Conservation (phyloP, 2,797 vertebrate genomes). For the Enteromius radiatus region DNA sequence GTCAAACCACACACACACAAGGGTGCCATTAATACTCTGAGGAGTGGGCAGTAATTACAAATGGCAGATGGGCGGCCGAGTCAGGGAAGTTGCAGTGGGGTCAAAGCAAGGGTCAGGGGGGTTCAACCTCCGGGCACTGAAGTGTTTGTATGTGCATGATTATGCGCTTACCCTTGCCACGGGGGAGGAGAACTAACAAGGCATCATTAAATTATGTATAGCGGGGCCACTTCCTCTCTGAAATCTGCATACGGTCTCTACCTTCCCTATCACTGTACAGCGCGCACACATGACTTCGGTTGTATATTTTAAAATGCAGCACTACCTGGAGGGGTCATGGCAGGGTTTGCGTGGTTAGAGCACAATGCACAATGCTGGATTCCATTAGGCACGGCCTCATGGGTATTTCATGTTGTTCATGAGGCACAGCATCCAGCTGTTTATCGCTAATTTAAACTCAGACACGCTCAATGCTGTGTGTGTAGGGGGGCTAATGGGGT, state of each 20-base stretch:
- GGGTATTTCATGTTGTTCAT: slow-evolving; percentile 39
- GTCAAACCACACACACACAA: slow-evolving; percentile 26
- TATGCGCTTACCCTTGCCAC: slow-evolving; percentile 43
- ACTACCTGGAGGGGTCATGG: slow-evolving; percentile 46
- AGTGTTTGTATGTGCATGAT: slow-evolving; percentile 29
- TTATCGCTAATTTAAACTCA: slow-evolving; percentile 48
- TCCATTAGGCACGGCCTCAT: slow-evolving; percentile 7
- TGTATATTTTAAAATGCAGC: slow-evolving; percentile 10
- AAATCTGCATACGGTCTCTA: slow-evolving; percentile 29
- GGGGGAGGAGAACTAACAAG: slow-evolving; percentile 46
- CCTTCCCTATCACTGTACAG: slow-evolving; percentile 4
- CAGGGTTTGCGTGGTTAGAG: slow-evolving; percentile 38
- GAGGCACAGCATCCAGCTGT: slow-evolving; percentile 34
- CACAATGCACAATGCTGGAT: slow-evolving; percentile 42
- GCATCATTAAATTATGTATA: slow-evolving; percentile 55
- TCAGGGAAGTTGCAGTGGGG: slow-evolving; percentile 39
- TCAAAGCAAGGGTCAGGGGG: slow-evolving; percentile 38
- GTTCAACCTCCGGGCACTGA: slow-evolving; percentile 37
- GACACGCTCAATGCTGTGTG: slow-evolving; percentile 23
- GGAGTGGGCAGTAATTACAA: slow-evolving; percentile 39
- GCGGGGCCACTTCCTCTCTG: slow-evolving; percentile 38
- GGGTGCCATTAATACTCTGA: slow-evolving; percentile 32
- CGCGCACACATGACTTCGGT: slow-evolving; percentile 25
- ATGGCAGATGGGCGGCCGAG: slow-evolving; percentile 33
- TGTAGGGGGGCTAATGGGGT: slow-evolving; percentile 35